Evolutionary conservation across 2,113 vertebrate genomes (phyloP).

Genomic region (Caranx ignobilis): DNA sequence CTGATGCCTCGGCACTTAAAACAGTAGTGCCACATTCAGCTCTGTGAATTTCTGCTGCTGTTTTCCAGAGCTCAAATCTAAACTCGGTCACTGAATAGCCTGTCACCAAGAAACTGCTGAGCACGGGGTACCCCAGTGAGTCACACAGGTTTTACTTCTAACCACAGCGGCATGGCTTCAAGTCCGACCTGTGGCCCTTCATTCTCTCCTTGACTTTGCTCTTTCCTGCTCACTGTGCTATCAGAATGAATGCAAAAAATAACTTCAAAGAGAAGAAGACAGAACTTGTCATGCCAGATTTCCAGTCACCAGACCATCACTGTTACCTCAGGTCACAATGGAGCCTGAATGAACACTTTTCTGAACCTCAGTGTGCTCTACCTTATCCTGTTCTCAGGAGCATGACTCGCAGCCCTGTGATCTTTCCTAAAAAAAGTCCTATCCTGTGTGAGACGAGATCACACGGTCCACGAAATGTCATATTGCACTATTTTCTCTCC

Average conservation of each 20-base stretch:
- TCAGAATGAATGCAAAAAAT: too few species aligned
- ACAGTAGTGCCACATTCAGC: conserved; percentile 11
- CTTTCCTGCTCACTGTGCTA: too few species aligned
- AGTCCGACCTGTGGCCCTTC: too few species aligned
- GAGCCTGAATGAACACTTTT: neutral
- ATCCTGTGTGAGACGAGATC: neutral
- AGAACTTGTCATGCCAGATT: neutral
- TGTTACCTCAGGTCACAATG: neutral
- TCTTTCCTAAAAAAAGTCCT: neutral
- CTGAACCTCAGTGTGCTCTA: neutral
- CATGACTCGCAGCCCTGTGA: too few species aligned
- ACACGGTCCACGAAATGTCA: conserved; percentile 2
- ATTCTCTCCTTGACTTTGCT: too few species aligned
- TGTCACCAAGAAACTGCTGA: neutral
- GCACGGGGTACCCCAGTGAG: too few species aligned
- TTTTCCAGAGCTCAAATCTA: conserved; percentile 6
- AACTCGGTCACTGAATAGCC: neutral
- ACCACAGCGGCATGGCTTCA: neutral
- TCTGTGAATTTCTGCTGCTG: neutral
- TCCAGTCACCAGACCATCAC: neutral
- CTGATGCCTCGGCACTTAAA: conserved; percentile 8
- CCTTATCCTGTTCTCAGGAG: neutral
- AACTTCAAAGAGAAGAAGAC: too few species aligned
- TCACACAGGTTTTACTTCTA: neutral
- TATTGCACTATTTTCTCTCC: conserved; percentile 21